Conservation (phyloP, 2,797 vertebrate species). For the Microctenopoma stevenorrisi region DNA sequence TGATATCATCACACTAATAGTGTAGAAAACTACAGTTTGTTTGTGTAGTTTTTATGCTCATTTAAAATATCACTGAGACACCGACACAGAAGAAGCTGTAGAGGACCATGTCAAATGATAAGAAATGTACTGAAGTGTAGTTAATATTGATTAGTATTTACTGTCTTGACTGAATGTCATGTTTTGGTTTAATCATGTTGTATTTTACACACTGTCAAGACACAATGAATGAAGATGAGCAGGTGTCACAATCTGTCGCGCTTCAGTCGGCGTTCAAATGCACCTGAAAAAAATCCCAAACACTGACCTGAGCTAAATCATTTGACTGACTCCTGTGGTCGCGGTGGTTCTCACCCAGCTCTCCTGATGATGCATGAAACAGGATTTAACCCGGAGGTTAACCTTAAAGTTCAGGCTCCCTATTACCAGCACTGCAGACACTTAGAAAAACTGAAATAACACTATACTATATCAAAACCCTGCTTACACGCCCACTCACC, state of each 20-base stretch:
- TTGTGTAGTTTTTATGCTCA: no score
- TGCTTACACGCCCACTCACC: slow-evolving; percentile 54
- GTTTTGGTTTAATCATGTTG: background rate
- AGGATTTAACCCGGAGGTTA: slow-evolving; percentile 32
- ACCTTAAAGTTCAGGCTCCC: slow-evolving; percentile 29
- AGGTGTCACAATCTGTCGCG: no score
- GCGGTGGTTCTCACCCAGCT: slow-evolving; percentile 2
- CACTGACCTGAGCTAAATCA: background rate
- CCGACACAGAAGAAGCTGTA: background rate
- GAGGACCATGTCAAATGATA: background rate
- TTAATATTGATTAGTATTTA: background rate
- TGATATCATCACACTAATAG: background rate
- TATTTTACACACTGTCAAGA: background rate
- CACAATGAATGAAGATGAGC: background rate
- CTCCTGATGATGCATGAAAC: slow-evolving; percentile 37
- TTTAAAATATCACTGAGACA: no score
- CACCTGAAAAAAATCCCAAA: no score
- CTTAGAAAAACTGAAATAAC: slow-evolving; percentile 46
- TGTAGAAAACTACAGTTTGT: background rate
- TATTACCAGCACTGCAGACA: slow-evolving; percentile 51
- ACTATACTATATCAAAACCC: slow-evolving; percentile 46
- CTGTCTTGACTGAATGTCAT: background rate
- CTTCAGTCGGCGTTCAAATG: no score
- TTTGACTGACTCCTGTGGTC: slow-evolving; percentile 13
- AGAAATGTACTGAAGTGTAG: background rate